Evolutionary conservation across 2,888 invertebrate genomes (phyloP).

Genomic region (Drosophila bunnanda): DNA sequence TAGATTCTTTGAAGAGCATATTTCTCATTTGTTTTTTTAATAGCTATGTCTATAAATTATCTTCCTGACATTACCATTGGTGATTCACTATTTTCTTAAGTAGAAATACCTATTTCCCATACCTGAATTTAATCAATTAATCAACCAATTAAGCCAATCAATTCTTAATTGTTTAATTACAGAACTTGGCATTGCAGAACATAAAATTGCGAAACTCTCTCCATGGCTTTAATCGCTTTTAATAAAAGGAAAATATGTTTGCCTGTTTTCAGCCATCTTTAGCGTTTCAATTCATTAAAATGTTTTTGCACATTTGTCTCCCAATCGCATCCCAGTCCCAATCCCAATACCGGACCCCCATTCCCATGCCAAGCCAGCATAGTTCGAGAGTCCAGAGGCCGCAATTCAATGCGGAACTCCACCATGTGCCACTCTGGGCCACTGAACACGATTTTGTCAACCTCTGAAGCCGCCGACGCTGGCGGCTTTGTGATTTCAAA

Average conservation of each 20-base stretch:
- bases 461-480: slow-evolving; percentile 65
- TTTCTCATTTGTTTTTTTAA: background rate
- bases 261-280: slow-evolving; percentile 42
- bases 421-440: slow-evolving; percentile 37
- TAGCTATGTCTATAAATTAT: background rate
- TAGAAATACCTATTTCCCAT: background rate
- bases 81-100: background rate
- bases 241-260: slow-evolving; percentile 46
- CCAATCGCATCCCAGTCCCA: slow-evolving; percentile 31
- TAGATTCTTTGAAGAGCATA: background rate
- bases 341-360: slow-evolving; percentile 18
- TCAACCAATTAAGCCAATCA: slow-evolving; percentile 4
- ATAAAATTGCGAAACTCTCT: slow-evolving; percentile 16
- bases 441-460: slow-evolving; percentile 76
- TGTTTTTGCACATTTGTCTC: slow-evolving; percentile 64
- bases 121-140: background rate
- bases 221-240: slow-evolving; percentile 41
- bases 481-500: slow-evolving; percentile 62
- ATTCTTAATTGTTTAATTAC: background rate
- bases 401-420: slow-evolving; percentile 75
- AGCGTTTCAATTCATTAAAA: slow-evolving; percentile 74
- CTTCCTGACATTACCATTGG: no score
- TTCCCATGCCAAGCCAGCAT: slow-evolving; percentile 54
- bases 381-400: slow-evolving; percentile 57
- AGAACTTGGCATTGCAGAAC: background rate